These are phyloP conservation scores for Lampris incognitus DNA, from an alignment of 2,113 vertebrate genomes.

Conservation along the genomic window DNA sequence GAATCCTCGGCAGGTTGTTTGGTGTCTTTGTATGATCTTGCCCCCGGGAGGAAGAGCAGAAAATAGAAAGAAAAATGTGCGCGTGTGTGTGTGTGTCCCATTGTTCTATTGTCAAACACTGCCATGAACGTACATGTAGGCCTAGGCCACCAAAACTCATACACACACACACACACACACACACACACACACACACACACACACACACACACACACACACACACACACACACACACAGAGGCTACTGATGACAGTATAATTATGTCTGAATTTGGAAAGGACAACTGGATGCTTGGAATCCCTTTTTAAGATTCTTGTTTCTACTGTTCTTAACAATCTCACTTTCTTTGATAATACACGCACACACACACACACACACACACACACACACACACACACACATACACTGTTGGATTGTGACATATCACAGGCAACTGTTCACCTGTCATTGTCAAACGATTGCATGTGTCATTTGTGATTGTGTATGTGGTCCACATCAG, in stretches of 20 bases:
- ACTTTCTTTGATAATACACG: not conserved
- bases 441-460: slow-evolving; percentile 47
- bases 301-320: slow-evolving; percentile 27
- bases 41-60: slow-evolving; percentile 66
- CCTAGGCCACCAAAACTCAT: not conserved
- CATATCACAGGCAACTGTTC: slow-evolving; percentile 47
- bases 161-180: not conserved
- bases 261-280: slow-evolving; percentile 49
- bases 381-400: not conserved
- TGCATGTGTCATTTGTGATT: slow-evolving; percentile 34
- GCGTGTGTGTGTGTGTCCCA: slow-evolving; percentile 20
- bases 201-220: slow-evolving; percentile 11
- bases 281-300: slow-evolving; percentile 42
- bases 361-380: slow-evolving; percentile 18
- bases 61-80: slow-evolving; percentile 51
- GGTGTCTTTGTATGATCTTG: slow-evolving; percentile 77
- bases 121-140: slow-evolving; percentile 27
- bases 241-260: slow-evolving; percentile 52
- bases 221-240: slow-evolving; percentile 8
- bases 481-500: not conserved
- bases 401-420: slow-evolving; percentile 6
- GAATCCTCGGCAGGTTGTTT: slow-evolving; percentile 57
- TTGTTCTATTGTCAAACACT: slow-evolving; percentile 58
- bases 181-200: slow-evolving; percentile 13
- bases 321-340: slow-evolving; percentile 12